Base-by-base conservation (phyloP, 2,113 vertebrate genomes). In the Carollia perspicillata region DNA sequence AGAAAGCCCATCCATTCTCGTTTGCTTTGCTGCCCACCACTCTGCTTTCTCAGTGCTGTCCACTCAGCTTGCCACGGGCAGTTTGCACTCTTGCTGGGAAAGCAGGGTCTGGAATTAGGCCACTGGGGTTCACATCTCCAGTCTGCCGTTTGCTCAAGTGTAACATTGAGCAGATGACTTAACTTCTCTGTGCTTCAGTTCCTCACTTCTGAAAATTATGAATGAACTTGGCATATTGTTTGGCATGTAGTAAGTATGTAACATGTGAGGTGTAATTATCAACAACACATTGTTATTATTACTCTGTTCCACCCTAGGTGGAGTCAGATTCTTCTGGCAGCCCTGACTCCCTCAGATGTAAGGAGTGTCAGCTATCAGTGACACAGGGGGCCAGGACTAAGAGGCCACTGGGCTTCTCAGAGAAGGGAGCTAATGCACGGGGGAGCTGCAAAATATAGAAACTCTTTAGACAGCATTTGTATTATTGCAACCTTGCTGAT, bases 11-110 rank as follows among this genome's bases (percentile, higher is more conserved):
- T 12, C 17, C 3, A 2, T 30, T 5, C 20, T 80, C 30, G 1
- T 35, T 49, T 47, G 65, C 75, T 86, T 83, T 44, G 16, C 14
- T 60, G 16, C 20, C 20, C 33, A 30, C 8, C 0, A 4, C 35
- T 23, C 20, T 35, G n/a, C 35, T 35, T 40, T 77, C n/a, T 58
- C 51, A 2, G 14, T 0, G 0, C 7, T 2, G 6, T 6, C 26
- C 30, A 9, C 0, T 20, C 4, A 51, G 10, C 66, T 6, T 3
- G 4, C 42, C 13, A 1, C 0, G 10, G 20, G 33, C 10, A 8
- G 2, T 8, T 12, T 2, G 4, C 9, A 26, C 12, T 18, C 8
- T 17, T 71, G 33, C 28, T 3, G 33, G 33, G 30, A 42, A 30
- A 65, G 47, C 23, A 55, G 23, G 2, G 2, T 35, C 71, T 33